These are phyloP conservation scores for Saimiri boliviensis DNA, from an alignment of 2,113 vertebrate genomes.

Conservation along the genomic window DNA sequence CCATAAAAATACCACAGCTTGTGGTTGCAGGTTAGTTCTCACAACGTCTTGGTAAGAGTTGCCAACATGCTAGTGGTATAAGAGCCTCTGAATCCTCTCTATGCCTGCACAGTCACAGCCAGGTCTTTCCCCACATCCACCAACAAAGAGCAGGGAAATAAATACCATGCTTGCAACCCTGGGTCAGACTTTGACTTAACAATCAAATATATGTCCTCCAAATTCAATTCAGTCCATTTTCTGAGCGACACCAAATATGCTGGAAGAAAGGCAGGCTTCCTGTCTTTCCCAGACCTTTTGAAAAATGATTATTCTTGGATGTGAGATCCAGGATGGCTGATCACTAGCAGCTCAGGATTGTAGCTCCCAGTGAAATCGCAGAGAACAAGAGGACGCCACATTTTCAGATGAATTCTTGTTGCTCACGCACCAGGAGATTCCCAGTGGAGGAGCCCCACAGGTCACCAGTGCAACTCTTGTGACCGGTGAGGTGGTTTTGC, in stretches of 20 bases:
- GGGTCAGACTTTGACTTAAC: not conserved
- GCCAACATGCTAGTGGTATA: not conserved
- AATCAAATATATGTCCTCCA: not conserved
- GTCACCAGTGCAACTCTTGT: no score
- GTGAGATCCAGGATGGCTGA: no score
- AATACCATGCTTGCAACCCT: not conserved
- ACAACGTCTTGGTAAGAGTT: not conserved
- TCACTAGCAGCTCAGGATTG: no score
- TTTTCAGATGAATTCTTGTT: no score
- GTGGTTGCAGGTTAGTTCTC: not conserved
- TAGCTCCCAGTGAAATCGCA: no score
- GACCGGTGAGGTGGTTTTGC: no score
- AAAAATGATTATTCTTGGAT: not conserved
- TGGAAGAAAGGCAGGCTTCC: not conserved
- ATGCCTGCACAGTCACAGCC: not conserved
- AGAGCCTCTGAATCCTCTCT: no score
- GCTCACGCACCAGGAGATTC: no score
- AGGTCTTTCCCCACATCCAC: fast-evolving
- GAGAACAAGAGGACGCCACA: no score
- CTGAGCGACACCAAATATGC: not conserved
- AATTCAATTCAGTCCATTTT: not conserved
- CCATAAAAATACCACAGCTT: not conserved
- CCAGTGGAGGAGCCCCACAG: no score
- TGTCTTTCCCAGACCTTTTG: not conserved
- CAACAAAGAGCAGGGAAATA: not conserved